Percentiles rank a stretch among this genome's conserved stretches.
Evolutionary conservation across 2,888 invertebrate species (phyloP).

Genomic region (Mesoligia furuncula): DNA sequence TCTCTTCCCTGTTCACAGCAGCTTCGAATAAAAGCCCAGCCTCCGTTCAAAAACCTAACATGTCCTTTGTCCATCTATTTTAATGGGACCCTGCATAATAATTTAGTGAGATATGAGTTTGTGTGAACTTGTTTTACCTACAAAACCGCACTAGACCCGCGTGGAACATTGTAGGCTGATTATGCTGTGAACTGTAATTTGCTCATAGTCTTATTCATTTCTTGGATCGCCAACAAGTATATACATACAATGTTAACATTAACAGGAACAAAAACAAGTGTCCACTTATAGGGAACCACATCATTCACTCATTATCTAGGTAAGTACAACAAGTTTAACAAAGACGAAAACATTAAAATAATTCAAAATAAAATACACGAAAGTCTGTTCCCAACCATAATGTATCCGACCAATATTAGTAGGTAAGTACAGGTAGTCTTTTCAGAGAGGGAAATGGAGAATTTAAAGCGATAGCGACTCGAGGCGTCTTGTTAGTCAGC

Average conservation of each 20-base stretch:
- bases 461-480: slow-evolving; percentile 21
- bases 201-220: too few species aligned
- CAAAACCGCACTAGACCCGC: neutral
- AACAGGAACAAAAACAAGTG: neutral
- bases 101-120: neutral
- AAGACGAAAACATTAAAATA: neutral
- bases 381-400: neutral
- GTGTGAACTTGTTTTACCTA: neutral
- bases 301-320: neutral
- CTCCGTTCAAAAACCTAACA: too few species aligned
- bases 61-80: too few species aligned
- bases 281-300: neutral
- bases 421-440: neutral
- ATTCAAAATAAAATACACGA: neutral
- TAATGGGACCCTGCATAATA: too few species aligned
- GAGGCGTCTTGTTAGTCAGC: slow-evolving; percentile 33
- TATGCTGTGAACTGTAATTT: too few species aligned
- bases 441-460: neutral
- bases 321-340: neutral
- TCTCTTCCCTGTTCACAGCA: too few species aligned
- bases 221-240: neutral
- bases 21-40: too few species aligned
- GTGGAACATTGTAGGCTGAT: neutral
- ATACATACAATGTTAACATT: neutral
- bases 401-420: neutral